phyloP scores from a whole-genome alignment of 92 coral and sea anemone genomes.

The Siderastrea siderea region DNA sequence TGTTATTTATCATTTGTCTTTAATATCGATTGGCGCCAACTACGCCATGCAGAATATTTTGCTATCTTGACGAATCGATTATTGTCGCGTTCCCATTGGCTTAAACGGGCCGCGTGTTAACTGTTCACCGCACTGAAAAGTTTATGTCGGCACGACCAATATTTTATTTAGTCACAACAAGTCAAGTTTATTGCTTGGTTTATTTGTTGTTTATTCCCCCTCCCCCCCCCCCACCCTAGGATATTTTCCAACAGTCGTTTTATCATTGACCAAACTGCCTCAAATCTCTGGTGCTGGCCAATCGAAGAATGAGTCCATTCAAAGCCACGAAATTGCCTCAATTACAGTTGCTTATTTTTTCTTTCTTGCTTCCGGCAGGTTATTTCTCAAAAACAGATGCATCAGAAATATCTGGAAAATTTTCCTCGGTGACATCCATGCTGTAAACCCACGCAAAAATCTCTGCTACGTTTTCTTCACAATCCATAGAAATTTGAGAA shows the following conservation, averaged over 20 bases:
- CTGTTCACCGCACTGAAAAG: neutral
- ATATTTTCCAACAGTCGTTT: neutral
- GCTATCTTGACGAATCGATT: neutral
- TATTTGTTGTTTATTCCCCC: neutral
- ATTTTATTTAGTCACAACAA: neutral
- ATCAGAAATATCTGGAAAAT: neutral
- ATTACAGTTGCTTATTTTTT: neutral
- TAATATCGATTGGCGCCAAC: neutral
- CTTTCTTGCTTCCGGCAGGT: neutral
- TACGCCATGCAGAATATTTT: neutral
- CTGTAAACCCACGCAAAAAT: conserved; percentile 61
- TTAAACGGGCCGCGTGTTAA: neutral
- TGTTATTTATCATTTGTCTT: neutral
- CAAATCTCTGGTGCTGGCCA: neutral
- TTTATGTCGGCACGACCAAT: neutral
- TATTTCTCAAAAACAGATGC: conserved; percentile 11
- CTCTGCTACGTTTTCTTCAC: conserved; percentile 33
- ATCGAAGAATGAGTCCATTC: neutral
- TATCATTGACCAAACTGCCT: no score
- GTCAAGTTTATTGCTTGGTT: neutral
- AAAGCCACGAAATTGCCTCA: conserved; percentile 10
- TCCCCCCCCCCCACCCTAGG: no score
- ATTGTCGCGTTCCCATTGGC: neutral
- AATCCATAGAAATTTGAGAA: conserved; percentile 11
- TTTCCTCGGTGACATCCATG: conserved; percentile 18